Percentiles rank a stretch among this genome's conserved stretches.
Evolutionary conservation across 1,140 invertebrate species (phyloP).

Genomic region (Calliopsis andreniformis): DNA sequence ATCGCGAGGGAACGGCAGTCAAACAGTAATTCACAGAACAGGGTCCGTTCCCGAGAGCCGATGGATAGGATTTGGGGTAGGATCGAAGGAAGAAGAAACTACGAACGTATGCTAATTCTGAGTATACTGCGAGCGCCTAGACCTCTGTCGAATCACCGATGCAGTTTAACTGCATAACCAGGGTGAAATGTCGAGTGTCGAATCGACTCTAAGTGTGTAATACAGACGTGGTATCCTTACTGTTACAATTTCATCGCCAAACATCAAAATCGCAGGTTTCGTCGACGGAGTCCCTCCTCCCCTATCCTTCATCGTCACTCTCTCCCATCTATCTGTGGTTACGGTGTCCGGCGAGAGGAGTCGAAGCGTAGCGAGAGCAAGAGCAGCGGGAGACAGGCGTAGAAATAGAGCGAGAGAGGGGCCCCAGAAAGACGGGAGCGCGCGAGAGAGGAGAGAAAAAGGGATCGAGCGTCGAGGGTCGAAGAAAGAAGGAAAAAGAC

Average conservation of each 20-base stretch:
- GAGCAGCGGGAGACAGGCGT: neutral
- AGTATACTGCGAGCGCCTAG: too few species aligned
- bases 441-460: slow-evolving; percentile 13
- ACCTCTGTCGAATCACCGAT: too few species aligned
- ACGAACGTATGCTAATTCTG: too few species aligned
- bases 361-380: slow-evolving; percentile 32
- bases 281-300: neutral
- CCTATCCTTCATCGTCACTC: neutral
- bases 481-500: neutral
- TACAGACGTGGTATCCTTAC: too few species aligned
- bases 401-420: neutral
- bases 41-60: neutral
- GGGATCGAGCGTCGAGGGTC: slow-evolving; percentile 13
- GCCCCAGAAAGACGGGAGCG: neutral
- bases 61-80: neutral
- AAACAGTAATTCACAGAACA: neutral
- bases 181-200: too few species aligned
- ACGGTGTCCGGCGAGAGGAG: slow-evolving; percentile 47
- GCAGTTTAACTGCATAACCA: too few species aligned
- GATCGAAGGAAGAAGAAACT: too few species aligned
- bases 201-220: too few species aligned
- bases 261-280: slow-evolving; percentile 51
- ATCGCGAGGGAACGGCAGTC: neutral
- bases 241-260: slow-evolving; percentile 55
- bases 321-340: slow-evolving; percentile 17